Evolutionary conservation across 2,797 vertebrate genomes (phyloP), one percentile per base, ranked within the genome.

Genomic region (Helostoma temminkii): DNA sequence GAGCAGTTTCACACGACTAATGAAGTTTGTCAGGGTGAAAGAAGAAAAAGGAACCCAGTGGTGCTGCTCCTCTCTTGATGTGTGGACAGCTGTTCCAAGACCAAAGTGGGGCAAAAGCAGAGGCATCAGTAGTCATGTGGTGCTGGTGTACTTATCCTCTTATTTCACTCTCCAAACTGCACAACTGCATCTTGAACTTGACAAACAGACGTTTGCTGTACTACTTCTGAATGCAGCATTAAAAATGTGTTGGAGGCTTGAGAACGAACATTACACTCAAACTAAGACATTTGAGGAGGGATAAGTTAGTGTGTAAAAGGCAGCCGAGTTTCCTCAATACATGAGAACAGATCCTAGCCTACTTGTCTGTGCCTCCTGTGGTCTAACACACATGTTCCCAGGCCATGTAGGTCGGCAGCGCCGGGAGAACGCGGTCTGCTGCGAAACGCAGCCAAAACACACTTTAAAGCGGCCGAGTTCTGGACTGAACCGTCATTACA

Each of bases 81-180:
- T 18, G n/a, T 24, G 46, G 18, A 14, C 22, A 15, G 0, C 28
- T 52, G 16, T 36, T 45, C 46, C 15, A 5, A 57, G 12, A 63
- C 63, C 34, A 43, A 73, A 73, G 36, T 60, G 60, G 65, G 65
- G 37, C 70, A 56, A 4, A 39, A 22, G 25, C 16, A 0, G 9
- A 47, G 56, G 21, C 18, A 1, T 1, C 30, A 1, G 42, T 18
- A 0, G 50, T 56, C 59, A 55, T 56, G 59, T 54, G 60, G 15
- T 16, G 3, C 34, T 14, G 15, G 18, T 49, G 49, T 6, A 7
- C n/a, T 66, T 57, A 24, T 50, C 67, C 68, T 67, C 53, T 58
- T 50, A 61, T 14, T 70, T n/a, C n/a, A n/a, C n/a, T n/a, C n/a
- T n/a, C 12, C 39, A 46, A 11, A 39, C 19, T 19, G 18, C 6